phyloP scores from a whole-genome alignment of 2,797 vertebrate genomes.

The Pelodytes ibericus region DNA sequence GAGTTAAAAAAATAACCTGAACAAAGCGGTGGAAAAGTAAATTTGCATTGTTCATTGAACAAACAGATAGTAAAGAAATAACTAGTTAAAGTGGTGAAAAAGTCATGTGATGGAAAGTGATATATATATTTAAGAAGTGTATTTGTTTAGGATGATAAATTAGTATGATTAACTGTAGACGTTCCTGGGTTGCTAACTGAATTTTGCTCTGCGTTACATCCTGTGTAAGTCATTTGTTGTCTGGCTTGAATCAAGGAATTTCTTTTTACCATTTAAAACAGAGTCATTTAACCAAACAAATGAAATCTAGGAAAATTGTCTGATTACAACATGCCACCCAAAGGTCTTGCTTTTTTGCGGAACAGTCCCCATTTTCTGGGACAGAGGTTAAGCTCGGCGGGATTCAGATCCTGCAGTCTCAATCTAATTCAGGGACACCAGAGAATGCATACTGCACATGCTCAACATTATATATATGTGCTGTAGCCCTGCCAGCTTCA shows the following conservation, averaged over 20 bases:
- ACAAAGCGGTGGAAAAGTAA: neutral
- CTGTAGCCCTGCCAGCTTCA: too few relatives aligned
- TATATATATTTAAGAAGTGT: neutral
- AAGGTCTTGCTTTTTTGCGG: too few relatives aligned
- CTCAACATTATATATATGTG: too few relatives aligned
- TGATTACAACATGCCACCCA: too few relatives aligned
- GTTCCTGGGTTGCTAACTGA: neutral
- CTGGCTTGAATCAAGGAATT: neutral
- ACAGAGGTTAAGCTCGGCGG: too few relatives aligned
- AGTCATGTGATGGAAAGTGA: neutral
- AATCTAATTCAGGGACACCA: too few relatives aligned
- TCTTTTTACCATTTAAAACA: neutral
- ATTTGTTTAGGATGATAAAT: slow-evolving; percentile 8
- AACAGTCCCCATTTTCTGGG: too few relatives aligned
- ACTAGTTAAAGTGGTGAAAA: slow-evolving; percentile 1
- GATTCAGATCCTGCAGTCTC: too few relatives aligned
- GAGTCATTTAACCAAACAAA: neutral
- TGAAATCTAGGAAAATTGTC: neutral
- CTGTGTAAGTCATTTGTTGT: neutral
- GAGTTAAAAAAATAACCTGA: too few relatives aligned
- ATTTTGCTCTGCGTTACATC: neutral
- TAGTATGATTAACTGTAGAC: slow-evolving; percentile 3
- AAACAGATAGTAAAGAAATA: neutral
- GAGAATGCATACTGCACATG: too few relatives aligned
- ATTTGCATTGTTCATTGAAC: neutral